phyloP scores from a whole-genome alignment of 2,797 vertebrate species.

The Rhinella marina region DNA sequence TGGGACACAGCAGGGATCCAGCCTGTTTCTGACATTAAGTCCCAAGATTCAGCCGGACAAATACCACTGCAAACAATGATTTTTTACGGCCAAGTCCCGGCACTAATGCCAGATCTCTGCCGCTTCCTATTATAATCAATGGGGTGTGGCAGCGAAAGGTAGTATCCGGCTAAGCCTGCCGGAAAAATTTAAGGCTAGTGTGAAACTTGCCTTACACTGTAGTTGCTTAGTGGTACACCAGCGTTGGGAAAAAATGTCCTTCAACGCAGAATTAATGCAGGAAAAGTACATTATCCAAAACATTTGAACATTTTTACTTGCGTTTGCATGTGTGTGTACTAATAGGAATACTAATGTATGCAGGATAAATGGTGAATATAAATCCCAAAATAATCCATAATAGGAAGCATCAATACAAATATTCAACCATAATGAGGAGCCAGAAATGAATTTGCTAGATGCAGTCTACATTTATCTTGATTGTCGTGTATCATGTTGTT shows the following conservation, averaged over 20 bases:
- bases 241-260: not conserved
- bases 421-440: not conserved
- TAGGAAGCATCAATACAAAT: not conserved
- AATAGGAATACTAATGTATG: not conserved
- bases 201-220: too few relatives aligned
- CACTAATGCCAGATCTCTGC: too few relatives aligned
- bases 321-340: not conserved
- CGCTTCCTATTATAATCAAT: too few relatives aligned
- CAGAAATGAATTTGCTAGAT: constrained; percentile 5
- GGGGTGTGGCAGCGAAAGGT: too few relatives aligned
- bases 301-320: not conserved
- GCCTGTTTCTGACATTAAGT: too few relatives aligned
- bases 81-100: too few relatives aligned
- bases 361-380: not conserved
- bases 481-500: constrained; percentile 14
- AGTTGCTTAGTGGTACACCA: not conserved
- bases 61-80: too few relatives aligned
- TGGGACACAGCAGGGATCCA: too few relatives aligned
- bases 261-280: not conserved
- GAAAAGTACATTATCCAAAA: not conserved
- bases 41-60: too few relatives aligned
- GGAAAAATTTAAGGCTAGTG: too few relatives aligned
- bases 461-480: constrained; percentile 12
- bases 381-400: not conserved
- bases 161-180: too few relatives aligned